phyloP scores from a whole-genome alignment of 2,113 vertebrate genomes.

The Nicator chloris region DNA sequence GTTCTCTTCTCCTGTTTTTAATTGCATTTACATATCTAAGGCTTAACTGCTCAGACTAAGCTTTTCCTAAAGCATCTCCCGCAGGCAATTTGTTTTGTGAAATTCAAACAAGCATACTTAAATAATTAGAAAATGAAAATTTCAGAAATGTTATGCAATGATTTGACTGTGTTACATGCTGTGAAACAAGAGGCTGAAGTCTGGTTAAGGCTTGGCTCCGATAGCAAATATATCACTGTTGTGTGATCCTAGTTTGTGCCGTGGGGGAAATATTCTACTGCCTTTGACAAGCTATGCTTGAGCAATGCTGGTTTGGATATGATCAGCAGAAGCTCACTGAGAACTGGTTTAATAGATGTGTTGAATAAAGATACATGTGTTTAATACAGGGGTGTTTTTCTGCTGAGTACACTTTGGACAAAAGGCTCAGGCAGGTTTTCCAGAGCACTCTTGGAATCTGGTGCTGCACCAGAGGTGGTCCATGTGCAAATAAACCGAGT shows the following conservation, averaged over 20 bases:
- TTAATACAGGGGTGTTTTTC: not conserved
- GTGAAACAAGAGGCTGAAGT: not conserved
- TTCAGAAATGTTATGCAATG: not conserved
- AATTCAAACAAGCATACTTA: not conserved
- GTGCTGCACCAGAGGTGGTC: not conserved
- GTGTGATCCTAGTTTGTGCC: not conserved
- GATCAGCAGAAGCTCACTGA: not conserved
- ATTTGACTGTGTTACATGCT: not conserved
- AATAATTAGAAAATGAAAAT: not conserved
- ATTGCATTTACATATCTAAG: slow-evolving; percentile 1
- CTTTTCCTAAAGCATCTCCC: not conserved
- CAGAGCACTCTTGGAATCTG: not conserved
- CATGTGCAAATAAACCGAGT: not conserved
- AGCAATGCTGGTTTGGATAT: not conserved
- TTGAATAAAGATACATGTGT: fast-evolving
- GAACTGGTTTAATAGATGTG: not conserved
- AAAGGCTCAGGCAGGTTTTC: not conserved
- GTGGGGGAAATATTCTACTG: not conserved
- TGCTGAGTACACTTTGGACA: not conserved
- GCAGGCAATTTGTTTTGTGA: not conserved
- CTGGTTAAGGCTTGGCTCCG: not conserved
- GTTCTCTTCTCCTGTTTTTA: not conserved
- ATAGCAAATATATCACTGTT: not conserved
- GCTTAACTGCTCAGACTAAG: not conserved
- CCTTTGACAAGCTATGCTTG: not conserved